Base-by-base conservation (phyloP, 2,888 invertebrate genomes). In the Epinotia nisella region DNA sequence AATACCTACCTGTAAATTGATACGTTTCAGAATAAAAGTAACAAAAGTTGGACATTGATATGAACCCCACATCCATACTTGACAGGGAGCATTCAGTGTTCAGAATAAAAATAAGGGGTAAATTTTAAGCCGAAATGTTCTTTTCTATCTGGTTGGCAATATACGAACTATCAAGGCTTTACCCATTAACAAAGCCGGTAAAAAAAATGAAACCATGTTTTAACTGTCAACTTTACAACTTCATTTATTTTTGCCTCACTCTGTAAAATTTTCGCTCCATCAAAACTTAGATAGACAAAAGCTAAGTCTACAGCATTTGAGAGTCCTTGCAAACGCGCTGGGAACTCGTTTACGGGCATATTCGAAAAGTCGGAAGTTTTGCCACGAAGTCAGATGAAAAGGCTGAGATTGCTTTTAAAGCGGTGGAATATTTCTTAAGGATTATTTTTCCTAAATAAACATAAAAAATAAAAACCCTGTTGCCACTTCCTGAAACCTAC, bases 261-360 rank as follows among this genome's bases (percentile, higher is more conserved):
- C 39, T 3, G 24, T 61, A 45, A 21, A 56, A 45, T 21, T 21
- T 58, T 62, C 62, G 29, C 35, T 61, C 55, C 17, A 39, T 51
- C 70, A 74, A 65, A 72, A 78, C 61, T 45, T 77, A 78, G 76
- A 70, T 71, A 76, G 65, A 77, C 78, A 77, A 77, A 78, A 77
- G 78, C 75, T 76, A 68, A 75, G 76, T 80, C 81, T 84, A 81
- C 84, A 83, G 81, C 81, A 35, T 71, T 71, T 55, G 62, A 68
- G 62, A 68, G 62, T 68, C 39, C 72, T 71, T 58, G 58, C 39
- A 64, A 73, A 58, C 41, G 68, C 41, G 58, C 15, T 35, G 58
- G 11, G 39, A 69, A 64, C 73, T 64, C 59, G 69, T 69, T 64
- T 68, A 49, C 55, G 56, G 55, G 60, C 59, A 35, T 35, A 45